These are phyloP conservation scores for Scytalopus superciliaris DNA, from an alignment of 2,113 vertebrate genomes.

Conservation along the genomic window DNA sequence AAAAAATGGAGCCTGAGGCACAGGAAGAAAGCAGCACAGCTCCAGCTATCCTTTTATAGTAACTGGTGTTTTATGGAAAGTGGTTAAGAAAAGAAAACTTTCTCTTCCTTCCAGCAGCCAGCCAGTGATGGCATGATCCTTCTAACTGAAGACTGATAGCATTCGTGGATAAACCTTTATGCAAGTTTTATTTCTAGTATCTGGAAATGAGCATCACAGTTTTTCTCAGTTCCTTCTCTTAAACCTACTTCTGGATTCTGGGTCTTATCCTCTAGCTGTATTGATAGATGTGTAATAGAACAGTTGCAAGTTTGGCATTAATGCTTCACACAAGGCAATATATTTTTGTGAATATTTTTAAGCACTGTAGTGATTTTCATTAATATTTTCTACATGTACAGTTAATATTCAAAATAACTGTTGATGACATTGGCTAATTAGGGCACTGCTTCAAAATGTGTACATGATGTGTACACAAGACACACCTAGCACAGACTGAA, in stretches of 20 bases:
- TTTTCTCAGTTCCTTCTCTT: neutral
- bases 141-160: neutral
- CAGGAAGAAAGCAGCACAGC: slow-evolving; percentile 15
- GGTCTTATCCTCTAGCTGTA: neutral
- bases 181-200: neutral
- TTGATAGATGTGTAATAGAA: neutral
- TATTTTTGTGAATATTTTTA: neutral
- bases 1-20: neutral
- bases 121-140: neutral
- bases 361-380: neutral
- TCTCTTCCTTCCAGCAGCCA: slow-evolving; percentile 3
- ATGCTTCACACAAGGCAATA: neutral
- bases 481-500: neutral
- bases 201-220: neutral
- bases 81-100: slow-evolving; percentile 15
- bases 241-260: neutral
- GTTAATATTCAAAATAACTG: neutral
- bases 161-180: neutral
- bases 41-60: slow-evolving; percentile 49
- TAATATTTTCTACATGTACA: neutral
- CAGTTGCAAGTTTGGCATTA: neutral
- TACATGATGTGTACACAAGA: neutral
- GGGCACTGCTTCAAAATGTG: neutral
- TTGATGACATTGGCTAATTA: neutral
- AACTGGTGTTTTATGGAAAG: slow-evolving; percentile 36